phyloP scores from a whole-genome alignment of 2,113 vertebrate species.

The Anthoscopus minutus region DNA sequence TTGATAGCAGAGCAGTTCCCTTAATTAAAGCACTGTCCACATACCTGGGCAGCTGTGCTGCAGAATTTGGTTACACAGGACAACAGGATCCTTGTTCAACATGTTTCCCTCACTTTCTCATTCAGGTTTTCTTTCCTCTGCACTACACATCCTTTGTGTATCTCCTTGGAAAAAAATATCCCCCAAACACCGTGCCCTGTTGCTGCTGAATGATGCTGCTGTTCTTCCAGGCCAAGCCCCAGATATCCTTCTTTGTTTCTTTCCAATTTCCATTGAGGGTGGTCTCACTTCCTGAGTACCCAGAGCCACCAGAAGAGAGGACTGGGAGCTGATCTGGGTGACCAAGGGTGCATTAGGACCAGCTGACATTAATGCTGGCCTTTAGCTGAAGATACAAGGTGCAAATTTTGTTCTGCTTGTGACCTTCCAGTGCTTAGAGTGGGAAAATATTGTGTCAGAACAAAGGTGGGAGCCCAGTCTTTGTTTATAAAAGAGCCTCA shows the following conservation, averaged over 20 bases:
- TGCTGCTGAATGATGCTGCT: constrained; percentile 19
- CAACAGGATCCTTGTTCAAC: constrained; percentile 60
- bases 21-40: constrained; percentile 64
- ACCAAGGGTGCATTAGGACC: fast-evolving
- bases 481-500: not conserved
- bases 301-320: not conserved
- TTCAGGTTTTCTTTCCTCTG: constrained; percentile 37
- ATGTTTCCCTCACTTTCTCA: constrained; percentile 13
- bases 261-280: not conserved
- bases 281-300: not conserved
- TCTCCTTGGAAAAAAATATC: not conserved
- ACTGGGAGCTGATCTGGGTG: not conserved
- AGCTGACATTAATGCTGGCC: not conserved
- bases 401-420: not conserved
- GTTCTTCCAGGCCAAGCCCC: not conserved
- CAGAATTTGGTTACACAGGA: constrained; percentile 28
- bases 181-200: not conserved
- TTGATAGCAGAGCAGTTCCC: constrained; percentile 35
- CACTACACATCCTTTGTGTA: not conserved
- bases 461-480: not conserved
- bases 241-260: not conserved
- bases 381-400: not conserved
- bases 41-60: constrained; percentile 23
- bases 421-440: not conserved
- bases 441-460: not conserved